Base-by-base conservation (phyloP, 2,888 invertebrate genomes). In the Acronicta leporina region DNA sequence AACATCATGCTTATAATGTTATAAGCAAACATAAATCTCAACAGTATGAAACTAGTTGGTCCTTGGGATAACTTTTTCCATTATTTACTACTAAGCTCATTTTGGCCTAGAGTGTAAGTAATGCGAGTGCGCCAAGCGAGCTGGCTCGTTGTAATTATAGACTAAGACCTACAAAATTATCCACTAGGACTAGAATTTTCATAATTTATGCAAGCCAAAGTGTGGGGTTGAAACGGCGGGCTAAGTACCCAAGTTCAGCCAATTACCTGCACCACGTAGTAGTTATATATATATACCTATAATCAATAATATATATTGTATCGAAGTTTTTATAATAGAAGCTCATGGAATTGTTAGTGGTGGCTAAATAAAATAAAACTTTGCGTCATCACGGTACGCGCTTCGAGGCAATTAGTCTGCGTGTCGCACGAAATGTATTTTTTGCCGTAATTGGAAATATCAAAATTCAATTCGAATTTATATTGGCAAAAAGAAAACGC, bases 191-290 rank as follows among this genome's bases (percentile, higher is more conserved):
- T 82, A 77, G 79, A 61, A 79, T 84, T 85, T 83, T 80, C 80
- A 86, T 88, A 83, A 88, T 84, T 84, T 87, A 89, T 89, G 84
- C 83, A 82, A 75, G 75, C 68, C 75, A 81, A 85, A 86, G 82
- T 87, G 83, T 81, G 81, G 84, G 84, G 84, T 82, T 74, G 79
- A 72, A 79, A 67, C 77, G 74, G 71, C 73, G 64, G 67, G 69
- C 72, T 72, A 82, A 76, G 73, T 81, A 83, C 62, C 57, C 55
- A 74, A 81, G 80, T 80, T 79, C 76, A 72, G 59, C 58, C 73
- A 75, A 80, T 81, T 81, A 80, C 76, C 59, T 66, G 62, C 58
- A 54, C 65, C 56, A 54, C 47, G 51, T 47, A 63, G 59, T 64
- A 59, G 50, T 66, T 67, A 66, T 73, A 72, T 60, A 62, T 63